Evolutionary conservation across 2,888 invertebrate genomes (phyloP), one percentile per base, ranked within the genome.

Genomic region (Cataglyphis cursor): DNA sequence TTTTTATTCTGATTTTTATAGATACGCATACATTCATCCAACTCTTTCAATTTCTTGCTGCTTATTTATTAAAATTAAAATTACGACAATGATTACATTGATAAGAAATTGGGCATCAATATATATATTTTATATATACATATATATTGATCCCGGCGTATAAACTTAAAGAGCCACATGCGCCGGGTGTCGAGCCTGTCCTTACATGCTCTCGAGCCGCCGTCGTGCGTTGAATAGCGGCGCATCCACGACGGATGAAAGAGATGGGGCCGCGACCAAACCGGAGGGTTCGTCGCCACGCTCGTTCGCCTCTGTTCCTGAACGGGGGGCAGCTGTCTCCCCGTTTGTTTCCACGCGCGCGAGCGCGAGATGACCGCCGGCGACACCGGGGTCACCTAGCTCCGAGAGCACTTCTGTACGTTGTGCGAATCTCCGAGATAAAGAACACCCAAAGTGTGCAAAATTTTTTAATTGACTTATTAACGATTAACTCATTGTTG

Each of bases 261-360:
- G 84, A 85, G 88, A 84, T 68, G 81, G 64, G 81, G 64, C 64
- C 68, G 59, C 68, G 59, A 57, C 10, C 24, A 74, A 68, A 68
- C 54, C 54, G 10, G 73, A 83, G 82, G 85, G 85, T 82, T 83
- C 85, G 80, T 57, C 51, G 78, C 68, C 65, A 44, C 44, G 28
- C 61, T 72, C 73, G 78, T 72, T 54, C 81, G 85, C 59, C 73
- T 78, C 80, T 85, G 86, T 85, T 85, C 83, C 81, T 74, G 82
- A 84, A 83, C 85, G 66, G 51, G 73, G 44, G 81, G 82, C 89
- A 90, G 90, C 87, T 89, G 89, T 90, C 89, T 87, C 88, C 88
- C 70, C 86, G 84, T 90, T 89, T 89, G 90, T 89, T 87, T 89
- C 82, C 88, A 73, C 82, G 66, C 83, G 78, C 86, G 76, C 72